phyloP scores from a whole-genome alignment of 2,888 invertebrate genomes.

The Leptarthrus brevirostris region DNA sequence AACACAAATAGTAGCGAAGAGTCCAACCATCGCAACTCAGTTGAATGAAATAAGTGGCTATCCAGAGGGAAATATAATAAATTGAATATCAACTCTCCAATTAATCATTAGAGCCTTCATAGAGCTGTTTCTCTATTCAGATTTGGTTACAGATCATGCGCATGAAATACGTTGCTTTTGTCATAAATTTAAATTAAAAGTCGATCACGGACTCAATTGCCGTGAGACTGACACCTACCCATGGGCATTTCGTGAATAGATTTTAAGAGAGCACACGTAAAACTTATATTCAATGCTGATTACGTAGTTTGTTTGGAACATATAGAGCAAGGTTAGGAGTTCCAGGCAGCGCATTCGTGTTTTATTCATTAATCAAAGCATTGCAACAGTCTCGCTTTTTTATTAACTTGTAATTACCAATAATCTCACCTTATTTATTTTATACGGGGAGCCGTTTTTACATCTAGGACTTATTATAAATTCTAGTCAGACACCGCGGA shows the following conservation, averaged over 20 bases:
- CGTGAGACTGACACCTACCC: constrained; percentile 33
- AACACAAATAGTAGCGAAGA: not conserved
- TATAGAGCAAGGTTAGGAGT: not conserved
- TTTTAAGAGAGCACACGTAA: not conserved
- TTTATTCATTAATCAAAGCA: constrained; percentile 13
- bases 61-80: constrained; percentile 16
- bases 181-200: constrained; percentile 47
- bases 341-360: not conserved
- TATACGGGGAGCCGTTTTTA: constrained; percentile 1
- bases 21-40: not conserved
- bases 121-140: not conserved
- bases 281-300: not conserved
- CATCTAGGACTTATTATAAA: constrained; percentile 33
- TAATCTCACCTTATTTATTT: not conserved
- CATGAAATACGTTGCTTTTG: constrained; percentile 33
- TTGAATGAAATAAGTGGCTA: not conserved
- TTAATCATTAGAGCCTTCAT: constrained; percentile 45
- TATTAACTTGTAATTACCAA: constrained; percentile 10
- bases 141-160: constrained; percentile 20
- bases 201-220: constrained; percentile 43
- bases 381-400: not conserved
- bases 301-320: not conserved
- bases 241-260: constrained; percentile 6
- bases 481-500: constrained; percentile 45
- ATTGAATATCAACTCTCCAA: constrained; percentile 39